phyloP scores from a whole-genome alignment of 2,888 invertebrate genomes.

The Embidobia sp. region DNA sequence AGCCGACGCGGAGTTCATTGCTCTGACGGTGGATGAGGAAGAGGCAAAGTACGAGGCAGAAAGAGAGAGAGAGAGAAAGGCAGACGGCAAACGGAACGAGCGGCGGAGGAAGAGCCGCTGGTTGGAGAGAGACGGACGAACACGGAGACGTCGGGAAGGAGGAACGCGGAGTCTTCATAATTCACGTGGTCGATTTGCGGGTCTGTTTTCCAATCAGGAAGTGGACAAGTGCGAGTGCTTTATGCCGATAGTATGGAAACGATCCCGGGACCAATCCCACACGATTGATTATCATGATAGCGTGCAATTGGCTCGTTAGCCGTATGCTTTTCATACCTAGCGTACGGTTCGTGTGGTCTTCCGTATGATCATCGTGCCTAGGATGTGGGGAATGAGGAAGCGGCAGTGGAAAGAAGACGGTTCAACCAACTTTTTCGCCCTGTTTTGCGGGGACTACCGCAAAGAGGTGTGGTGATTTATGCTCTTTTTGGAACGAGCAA shows the following conservation, averaged over 20 bases:
- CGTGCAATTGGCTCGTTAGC: conserved; percentile 57
- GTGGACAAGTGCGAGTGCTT: conserved; percentile 49
- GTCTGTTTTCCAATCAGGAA: conserved; percentile 58
- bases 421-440: conserved; percentile 29
- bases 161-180: conserved; percentile 71
- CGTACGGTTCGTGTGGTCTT: conserved; percentile 30
- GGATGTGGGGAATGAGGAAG: conserved; percentile 48
- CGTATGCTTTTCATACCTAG: conserved; percentile 35
- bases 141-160: conserved; percentile 18
- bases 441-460: conserved; percentile 1
- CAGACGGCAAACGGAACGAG: conserved; percentile 14
- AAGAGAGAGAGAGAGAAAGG: conserved; percentile 45
- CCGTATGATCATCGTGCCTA: conserved; percentile 8
- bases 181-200: conserved; percentile 68
- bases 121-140: conserved; percentile 42
- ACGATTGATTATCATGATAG: conserved; percentile 59
- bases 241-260: conserved; percentile 55
- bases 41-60: conserved; percentile 39
- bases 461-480: conserved; percentile 31
- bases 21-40: conserved; percentile 72
- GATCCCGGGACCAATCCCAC: conserved; percentile 39
- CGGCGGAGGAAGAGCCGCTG: conserved; percentile 12
- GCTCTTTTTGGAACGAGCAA: neutral
- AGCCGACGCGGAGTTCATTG: conserved; percentile 79
- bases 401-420: conserved; percentile 15